Conservation (phyloP, 2,113 vertebrate species). For the Zosterops pallidus region DNA sequence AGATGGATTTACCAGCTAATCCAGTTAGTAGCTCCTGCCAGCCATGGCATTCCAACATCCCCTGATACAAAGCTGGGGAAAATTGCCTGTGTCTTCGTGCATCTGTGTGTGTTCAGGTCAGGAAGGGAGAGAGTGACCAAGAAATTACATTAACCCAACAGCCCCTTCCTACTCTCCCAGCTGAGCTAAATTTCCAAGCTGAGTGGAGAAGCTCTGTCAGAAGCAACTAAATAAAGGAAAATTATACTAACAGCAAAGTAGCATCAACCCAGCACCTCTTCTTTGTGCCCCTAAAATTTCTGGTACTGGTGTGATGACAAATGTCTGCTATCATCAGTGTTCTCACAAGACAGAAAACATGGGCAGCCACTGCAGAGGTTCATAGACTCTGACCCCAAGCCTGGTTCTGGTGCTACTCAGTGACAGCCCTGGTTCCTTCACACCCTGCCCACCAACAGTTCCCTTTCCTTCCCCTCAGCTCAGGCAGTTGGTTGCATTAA, state of each 20-base stretch:
- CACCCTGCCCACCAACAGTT: not conserved
- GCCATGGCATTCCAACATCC: slow-evolving; percentile 62
- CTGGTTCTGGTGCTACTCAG: not conserved
- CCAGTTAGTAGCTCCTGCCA: slow-evolving; percentile 71
- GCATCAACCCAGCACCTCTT: not conserved
- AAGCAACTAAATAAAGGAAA: not conserved
- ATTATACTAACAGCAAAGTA: not conserved
- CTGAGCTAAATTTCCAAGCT: not conserved
- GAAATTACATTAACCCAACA: not conserved
- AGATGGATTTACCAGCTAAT: slow-evolving; percentile 78
- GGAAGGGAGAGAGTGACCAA: not conserved
- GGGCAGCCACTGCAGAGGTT: not conserved
- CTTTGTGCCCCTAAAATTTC: not conserved
- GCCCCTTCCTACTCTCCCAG: not conserved
- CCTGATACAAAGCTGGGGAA: slow-evolving; percentile 7
- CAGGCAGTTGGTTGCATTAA: not conserved
- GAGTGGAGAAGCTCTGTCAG: not conserved
- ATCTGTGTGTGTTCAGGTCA: not conserved
- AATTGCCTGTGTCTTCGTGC: not conserved
- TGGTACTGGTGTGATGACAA: not conserved
- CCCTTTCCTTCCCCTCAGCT: not conserved
- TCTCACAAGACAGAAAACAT: not conserved
- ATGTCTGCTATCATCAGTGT: not conserved
- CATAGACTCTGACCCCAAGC: not conserved
- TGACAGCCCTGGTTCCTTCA: not conserved